A percentile compares a stretch with the other conserved stretches of the same genome.
Evolutionary conservation across 2,797 vertebrate genomes (phyloP).

Genomic region (Hemitrygon akajei): DNA sequence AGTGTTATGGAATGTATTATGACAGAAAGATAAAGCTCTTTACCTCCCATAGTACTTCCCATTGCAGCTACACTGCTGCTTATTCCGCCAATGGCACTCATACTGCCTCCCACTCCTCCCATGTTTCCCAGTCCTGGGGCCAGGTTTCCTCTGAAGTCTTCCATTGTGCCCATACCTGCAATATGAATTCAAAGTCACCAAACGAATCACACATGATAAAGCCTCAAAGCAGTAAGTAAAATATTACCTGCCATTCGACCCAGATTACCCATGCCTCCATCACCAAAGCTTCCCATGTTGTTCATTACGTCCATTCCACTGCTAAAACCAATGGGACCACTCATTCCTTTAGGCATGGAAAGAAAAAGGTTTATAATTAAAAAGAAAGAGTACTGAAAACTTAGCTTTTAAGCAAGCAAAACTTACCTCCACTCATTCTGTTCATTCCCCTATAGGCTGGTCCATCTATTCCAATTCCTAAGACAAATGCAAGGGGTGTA

Average conservation of each 20-base stretch:
- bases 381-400: background rate
- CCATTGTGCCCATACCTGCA: slow-evolving; percentile 44
- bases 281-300: slow-evolving; percentile 80
- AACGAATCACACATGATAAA: slow-evolving; percentile 11
- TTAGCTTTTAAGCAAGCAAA: background rate
- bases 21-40: slow-evolving; percentile 38
- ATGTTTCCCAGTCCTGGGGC: slow-evolving; percentile 41
- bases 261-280: slow-evolving; percentile 68
- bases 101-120: slow-evolving; percentile 40
- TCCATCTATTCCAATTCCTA: slow-evolving; percentile 79
- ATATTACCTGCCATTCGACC: slow-evolving; percentile 82
- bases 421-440: slow-evolving; percentile 70
- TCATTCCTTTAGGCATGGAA: slow-evolving; percentile 53
- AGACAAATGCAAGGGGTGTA: slow-evolving; percentile 45
- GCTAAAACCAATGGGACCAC: slow-evolving; percentile 65
- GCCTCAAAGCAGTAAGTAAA: background rate
- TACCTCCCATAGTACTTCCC: slow-evolving; percentile 46
- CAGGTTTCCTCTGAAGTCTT: slow-evolving; percentile 47
- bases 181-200: background rate
- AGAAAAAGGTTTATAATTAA: slow-evolving; percentile 40
- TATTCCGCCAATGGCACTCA: slow-evolving; percentile 24
- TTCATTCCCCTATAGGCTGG: slow-evolving; percentile 81
- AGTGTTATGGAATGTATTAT: background rate
- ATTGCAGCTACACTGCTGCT: slow-evolving; percentile 39
- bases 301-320: slow-evolving; percentile 79